These are phyloP conservation scores for Dicyrtomina minuta DNA, from an alignment of 2,888 invertebrate genomes.

Conservation along the genomic window DNA sequence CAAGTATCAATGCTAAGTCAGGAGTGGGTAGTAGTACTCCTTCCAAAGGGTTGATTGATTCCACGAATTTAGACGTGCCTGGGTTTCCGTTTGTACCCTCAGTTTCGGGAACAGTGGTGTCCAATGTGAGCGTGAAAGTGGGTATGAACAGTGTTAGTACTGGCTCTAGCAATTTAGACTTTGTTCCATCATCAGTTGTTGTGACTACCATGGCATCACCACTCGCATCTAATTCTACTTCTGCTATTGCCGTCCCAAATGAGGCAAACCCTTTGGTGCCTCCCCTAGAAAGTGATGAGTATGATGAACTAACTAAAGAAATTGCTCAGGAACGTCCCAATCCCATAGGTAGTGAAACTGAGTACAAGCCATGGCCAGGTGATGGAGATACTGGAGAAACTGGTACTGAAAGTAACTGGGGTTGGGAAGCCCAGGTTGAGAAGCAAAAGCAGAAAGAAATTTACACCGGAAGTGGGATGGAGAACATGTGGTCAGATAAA, in stretches of 20 bases:
- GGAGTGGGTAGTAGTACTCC: slow-evolving; percentile 38
- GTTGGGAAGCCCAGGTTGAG: slow-evolving; percentile 50
- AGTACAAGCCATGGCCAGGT: slow-evolving; percentile 49
- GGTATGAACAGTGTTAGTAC: slow-evolving; percentile 17
- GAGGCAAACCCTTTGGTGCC: slow-evolving; percentile 36
- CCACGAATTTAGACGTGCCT: slow-evolving; percentile 1
- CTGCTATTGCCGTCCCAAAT: slow-evolving; percentile 22
- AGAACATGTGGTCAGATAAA: slow-evolving; percentile 51
- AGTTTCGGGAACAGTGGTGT: slow-evolving; percentile 3
- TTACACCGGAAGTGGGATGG: slow-evolving; percentile 39
- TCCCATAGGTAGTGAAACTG: slow-evolving; percentile 39
- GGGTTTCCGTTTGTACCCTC: slow-evolving; percentile 1
- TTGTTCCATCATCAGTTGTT: slow-evolving; percentile 35
- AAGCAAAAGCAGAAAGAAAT: slow-evolving; percentile 43
- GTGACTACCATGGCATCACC: slow-evolving; percentile 37
- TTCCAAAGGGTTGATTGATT: slow-evolving; percentile 37
- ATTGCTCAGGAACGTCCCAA: slow-evolving; percentile 14
- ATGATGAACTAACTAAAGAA: slow-evolving; percentile 38
- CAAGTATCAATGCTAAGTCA: slow-evolving; percentile 45
- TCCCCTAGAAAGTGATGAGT: slow-evolving; percentile 30
- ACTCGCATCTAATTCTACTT: slow-evolving; percentile 38
- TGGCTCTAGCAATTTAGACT: neutral
- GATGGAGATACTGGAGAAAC: slow-evolving; percentile 40
- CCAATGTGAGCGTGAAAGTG: neutral
- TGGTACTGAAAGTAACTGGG: slow-evolving; percentile 50